Evolutionary conservation across 2,888 invertebrate species (phyloP).

Genomic region (Acanthococcus lagerstroemiae): DNA sequence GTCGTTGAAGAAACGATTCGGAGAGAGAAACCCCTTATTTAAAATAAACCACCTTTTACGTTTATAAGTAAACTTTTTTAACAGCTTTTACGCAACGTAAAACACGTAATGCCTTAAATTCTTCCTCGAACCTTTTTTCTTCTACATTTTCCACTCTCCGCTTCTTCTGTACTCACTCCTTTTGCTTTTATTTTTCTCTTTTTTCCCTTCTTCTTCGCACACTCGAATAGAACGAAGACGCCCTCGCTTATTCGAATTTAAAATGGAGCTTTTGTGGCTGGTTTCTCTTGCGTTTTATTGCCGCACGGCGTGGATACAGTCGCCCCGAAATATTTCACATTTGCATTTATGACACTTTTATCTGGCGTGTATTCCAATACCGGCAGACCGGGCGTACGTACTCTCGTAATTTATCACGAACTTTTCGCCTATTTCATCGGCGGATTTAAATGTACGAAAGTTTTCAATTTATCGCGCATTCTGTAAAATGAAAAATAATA

Average conservation of each 20-base stretch:
- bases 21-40: conserved; percentile 14
- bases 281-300: conserved; percentile 15
- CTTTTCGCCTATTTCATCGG: too few species aligned
- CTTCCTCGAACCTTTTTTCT: background rate
- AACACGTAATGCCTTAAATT: conserved; percentile 18
- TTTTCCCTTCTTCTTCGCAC: background rate
- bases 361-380: too few species aligned
- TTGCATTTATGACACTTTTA: conserved; percentile 26
- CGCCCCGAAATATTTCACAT: conserved; percentile 23
- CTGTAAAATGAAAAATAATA: too few species aligned
- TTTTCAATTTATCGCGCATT: too few species aligned
- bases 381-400: too few species aligned
- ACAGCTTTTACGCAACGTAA: conserved; percentile 22
- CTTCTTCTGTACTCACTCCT: background rate
- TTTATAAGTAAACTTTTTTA: conserved; percentile 14
- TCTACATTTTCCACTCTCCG: too few species aligned
- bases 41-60: conserved; percentile 24
- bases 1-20: too few species aligned
- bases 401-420: too few species aligned
- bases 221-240: background rate
- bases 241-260: background rate
- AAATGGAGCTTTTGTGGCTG: background rate
- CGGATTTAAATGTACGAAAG: too few species aligned
- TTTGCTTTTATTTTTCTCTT: background rate
- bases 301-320: conserved; percentile 16